Evolutionary conservation across 2,113 vertebrate genomes (phyloP).

Genomic region (Rhynchomys soricoides): DNA sequence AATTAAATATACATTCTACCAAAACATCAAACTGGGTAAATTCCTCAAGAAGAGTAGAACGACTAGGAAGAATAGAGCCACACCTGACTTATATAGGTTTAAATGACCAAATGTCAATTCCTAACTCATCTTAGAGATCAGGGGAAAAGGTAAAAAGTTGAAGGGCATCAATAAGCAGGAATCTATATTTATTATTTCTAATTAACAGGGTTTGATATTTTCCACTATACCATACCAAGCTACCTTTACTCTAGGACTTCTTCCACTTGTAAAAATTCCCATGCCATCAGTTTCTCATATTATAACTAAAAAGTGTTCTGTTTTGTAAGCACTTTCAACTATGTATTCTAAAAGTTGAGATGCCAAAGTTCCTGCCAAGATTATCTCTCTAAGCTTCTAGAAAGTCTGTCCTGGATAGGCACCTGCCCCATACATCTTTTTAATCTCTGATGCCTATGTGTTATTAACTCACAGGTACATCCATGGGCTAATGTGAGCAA

Average conservation of each 20-base stretch:
- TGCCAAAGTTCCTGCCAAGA: background rate
- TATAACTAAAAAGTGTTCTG: background rate
- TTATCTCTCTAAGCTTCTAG: too few relatives aligned
- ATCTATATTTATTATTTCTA: background rate
- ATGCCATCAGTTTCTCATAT: background rate
- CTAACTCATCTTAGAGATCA: background rate
- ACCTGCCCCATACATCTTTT: too few relatives aligned
- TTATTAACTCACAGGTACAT: too few relatives aligned
- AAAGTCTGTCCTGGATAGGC: too few relatives aligned
- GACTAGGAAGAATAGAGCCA: background rate
- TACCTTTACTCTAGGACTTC: too few relatives aligned
- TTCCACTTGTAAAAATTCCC: background rate
- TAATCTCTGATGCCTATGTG: too few relatives aligned
- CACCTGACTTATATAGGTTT: background rate
- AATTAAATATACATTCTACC: background rate
- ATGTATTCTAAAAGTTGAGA: background rate
- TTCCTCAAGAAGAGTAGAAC: background rate
- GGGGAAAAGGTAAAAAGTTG: background rate
- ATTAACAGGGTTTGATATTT: background rate
- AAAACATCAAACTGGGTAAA: background rate
- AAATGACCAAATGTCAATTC: background rate
- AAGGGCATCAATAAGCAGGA: background rate
- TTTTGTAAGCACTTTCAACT: background rate
- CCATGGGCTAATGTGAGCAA: too few relatives aligned
- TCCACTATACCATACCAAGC: background rate